These are phyloP conservation scores for Rutpela maculata DNA, from an alignment of 2,888 invertebrate species.

Conservation along the genomic window DNA sequence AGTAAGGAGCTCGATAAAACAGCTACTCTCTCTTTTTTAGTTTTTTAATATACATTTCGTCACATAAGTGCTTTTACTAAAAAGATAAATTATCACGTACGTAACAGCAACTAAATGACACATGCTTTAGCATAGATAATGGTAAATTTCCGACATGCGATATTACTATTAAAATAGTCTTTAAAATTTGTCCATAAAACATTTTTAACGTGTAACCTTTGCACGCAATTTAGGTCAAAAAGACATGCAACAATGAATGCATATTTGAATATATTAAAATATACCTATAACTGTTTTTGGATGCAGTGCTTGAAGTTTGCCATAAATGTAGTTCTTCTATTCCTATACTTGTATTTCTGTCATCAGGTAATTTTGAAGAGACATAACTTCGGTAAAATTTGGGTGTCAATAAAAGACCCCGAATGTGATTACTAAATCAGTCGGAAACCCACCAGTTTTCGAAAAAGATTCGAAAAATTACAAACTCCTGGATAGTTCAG, in stretches of 20 bases:
- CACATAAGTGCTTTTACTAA: slow-evolving; percentile 1
- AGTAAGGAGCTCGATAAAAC: neutral
- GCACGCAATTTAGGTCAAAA: slow-evolving; percentile 41
- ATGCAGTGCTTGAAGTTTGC: neutral
- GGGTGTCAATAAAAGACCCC: too few species aligned
- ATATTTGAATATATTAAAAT: neutral
- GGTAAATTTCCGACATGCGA: slow-evolving; percentile 36
- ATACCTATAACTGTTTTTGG: neutral
- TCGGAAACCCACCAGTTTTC: too few species aligned
- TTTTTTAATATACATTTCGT: neutral
- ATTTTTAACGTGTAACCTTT: slow-evolving; percentile 30
- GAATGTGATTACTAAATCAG: too few species aligned
- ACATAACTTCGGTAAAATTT: too few species aligned
- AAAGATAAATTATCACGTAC: slow-evolving; percentile 17
- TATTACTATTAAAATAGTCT: slow-evolving; percentile 35
- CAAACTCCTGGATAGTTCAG: too few species aligned
- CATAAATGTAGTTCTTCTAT: too few species aligned
- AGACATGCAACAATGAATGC: slow-evolving; percentile 27
- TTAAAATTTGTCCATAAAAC: slow-evolving; percentile 26
- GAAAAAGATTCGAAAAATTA: too few species aligned
- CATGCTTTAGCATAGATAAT: slow-evolving; percentile 16
- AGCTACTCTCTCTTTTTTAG: neutral
- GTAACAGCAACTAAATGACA: slow-evolving; percentile 20
- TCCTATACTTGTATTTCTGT: too few species aligned
- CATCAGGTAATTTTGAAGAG: too few species aligned